These are phyloP conservation scores for Thelaira solivaga DNA, from an alignment of 2,888 invertebrate species.

Conservation along the genomic window DNA sequence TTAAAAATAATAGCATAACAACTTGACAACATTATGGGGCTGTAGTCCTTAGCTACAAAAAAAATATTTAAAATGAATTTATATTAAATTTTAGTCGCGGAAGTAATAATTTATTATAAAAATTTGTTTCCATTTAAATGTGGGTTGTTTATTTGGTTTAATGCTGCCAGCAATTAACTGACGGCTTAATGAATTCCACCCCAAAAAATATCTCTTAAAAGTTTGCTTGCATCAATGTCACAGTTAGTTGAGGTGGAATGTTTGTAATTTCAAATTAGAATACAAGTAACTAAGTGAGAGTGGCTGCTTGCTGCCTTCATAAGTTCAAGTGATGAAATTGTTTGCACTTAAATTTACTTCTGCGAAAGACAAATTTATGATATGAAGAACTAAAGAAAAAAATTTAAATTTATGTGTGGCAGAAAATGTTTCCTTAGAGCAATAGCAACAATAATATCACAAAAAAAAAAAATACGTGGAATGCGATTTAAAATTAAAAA, in stretches of 20 bases:
- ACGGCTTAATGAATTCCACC: conserved; percentile 43
- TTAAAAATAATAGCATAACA: neutral
- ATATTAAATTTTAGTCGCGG: neutral
- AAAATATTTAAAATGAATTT: neutral
- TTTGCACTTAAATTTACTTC: neutral
- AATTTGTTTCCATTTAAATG: neutral
- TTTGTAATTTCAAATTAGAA: conserved; percentile 22
- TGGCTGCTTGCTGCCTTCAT: neutral
- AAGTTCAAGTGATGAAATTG: conserved; percentile 15
- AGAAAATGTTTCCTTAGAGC: no score
- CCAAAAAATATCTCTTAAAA: neutral
- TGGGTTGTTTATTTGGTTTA: conserved; percentile 20
- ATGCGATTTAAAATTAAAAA: no score
- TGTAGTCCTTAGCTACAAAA: neutral
- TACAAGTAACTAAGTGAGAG: no score
- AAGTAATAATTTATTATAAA: neutral
- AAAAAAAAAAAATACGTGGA: no score
- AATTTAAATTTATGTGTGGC: no score
- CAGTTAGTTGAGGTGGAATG: conserved; percentile 16
- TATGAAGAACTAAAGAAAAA: no score
- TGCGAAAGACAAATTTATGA: no score
- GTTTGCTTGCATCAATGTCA: neutral
- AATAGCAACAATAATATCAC: no score
- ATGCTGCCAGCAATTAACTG: conserved; percentile 42
- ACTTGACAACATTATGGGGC: neutral